Evolutionary conservation across 1,140 invertebrate genomes (phyloP), one percentile per base, ranked within the genome.

Genomic region (Papilio aristodemus): DNA sequence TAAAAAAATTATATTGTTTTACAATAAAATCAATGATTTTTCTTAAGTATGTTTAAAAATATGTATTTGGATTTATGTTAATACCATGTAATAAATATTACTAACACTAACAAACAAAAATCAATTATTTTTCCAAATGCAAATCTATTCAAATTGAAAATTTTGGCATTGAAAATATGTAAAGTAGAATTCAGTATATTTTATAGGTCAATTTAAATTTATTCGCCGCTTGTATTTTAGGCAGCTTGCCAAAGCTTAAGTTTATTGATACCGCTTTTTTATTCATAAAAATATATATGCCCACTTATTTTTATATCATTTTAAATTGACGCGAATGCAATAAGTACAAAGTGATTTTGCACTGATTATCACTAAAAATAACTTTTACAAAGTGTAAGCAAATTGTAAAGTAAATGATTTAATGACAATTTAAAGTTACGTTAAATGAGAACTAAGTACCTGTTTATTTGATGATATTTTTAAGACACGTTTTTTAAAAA

Each of bases 141-240:
- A 25, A 50, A 22, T 50, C 17, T 19, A 1, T 46, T 13, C 3
- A 25, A 11, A 54, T 54, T 25, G 10, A 22, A 22, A 11, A 22
- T 54, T 54, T 54, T 54, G 46, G 46, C 46, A 54, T 54, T 54
- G 46, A 54, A 22, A 22, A 22, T 54, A 54, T 54, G 46, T 54
- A 54, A 54, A 54, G 10, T 54, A 22, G 46, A 54, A 22, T 54
- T 54, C 46, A 25, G 46, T 54, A 54, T 54, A 11, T 25, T 54
- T 54, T 54, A 54, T 54, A 54, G 46, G 46, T 54, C 46, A 54
- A 54, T 54, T 54, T 54, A 54, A 25, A 54, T 54, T 54, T 54
- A 54, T 54, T 54, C 46, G 17, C 46, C 19, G 46, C 46, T 54
- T 54, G 19, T 54, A 54, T 54, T 22, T 54, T 14, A 54, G 46